Evolutionary conservation across 1,140 invertebrate species (phyloP).

Genomic region (Trypoxylus dichotomus): DNA sequence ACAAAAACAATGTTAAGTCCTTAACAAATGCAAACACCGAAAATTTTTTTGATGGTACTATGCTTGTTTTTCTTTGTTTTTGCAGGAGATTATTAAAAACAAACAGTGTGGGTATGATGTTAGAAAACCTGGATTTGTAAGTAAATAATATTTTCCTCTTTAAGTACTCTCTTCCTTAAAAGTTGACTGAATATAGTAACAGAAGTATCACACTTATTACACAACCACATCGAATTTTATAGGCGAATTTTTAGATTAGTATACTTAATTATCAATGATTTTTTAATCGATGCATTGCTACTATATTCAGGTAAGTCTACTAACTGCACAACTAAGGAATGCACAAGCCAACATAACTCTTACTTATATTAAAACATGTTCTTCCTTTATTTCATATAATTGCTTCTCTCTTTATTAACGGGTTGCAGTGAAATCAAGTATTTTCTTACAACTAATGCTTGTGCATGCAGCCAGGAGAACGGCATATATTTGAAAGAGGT

Average conservation of each 20-base stretch:
- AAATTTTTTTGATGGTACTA: no score
- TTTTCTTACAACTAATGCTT: neutral
- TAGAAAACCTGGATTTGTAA: conserved; percentile 83
- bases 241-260: no score
- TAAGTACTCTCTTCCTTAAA: neutral
- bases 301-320: neutral
- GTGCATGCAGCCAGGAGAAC: conserved; percentile 70
- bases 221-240: no score
- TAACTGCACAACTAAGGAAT: no score
- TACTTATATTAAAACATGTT: neutral
- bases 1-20: no score
- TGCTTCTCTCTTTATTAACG: conserved; percentile 15
- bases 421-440: neutral
- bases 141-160: conserved; percentile 52
- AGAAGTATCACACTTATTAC: neutral
- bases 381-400: neutral
- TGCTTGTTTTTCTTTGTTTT: conserved; percentile 35
- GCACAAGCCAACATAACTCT: neutral
- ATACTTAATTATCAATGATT: no score
- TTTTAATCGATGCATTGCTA: neutral
- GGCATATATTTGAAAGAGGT: conserved; percentile 90
- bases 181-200: neutral
- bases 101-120: conserved; percentile 91
- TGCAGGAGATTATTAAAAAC: conserved; percentile 71
- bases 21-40: no score